Conservation (phyloP, 2,797 vertebrate genomes). For the Pseudopleuronectes americanus region DNA sequence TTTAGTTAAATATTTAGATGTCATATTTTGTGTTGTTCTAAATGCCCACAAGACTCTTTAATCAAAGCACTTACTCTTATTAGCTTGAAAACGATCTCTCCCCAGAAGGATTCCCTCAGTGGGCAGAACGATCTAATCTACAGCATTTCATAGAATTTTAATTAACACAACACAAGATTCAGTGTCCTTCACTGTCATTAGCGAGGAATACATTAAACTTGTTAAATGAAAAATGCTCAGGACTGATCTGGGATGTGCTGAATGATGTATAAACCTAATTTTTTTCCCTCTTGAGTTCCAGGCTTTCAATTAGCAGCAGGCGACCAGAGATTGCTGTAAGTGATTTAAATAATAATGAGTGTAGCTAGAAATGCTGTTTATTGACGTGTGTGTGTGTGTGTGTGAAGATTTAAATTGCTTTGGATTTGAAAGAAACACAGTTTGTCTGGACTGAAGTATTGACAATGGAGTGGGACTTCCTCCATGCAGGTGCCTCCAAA, state of each 20-base stretch:
- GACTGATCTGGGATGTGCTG: conserved; percentile 44
- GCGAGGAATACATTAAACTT: conserved; percentile 49
- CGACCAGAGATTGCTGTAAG: conserved; percentile 24
- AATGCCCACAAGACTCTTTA: conserved; percentile 49
- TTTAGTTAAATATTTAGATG: conserved; percentile 4
- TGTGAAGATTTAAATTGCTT: conserved; percentile 6
- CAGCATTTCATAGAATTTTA: conserved; percentile 58
- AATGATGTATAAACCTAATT: conserved; percentile 47
- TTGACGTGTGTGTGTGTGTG: conserved; percentile 10
- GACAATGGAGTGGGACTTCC: conserved; percentile 19
- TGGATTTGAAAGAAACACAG: conserved; percentile 30
- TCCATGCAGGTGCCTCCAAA: conserved; percentile 3
- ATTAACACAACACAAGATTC: conserved; percentile 61
- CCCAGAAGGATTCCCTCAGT: conserved; percentile 32
- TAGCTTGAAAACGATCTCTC: conserved; percentile 55
- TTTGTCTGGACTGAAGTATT: conserved; percentile 24
- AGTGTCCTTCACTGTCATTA: conserved; percentile 65
- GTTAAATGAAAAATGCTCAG: conserved; percentile 56
- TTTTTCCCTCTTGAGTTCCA: conserved; percentile 35
- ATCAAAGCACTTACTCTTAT: conserved; percentile 55
- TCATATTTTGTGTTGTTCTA: conserved; percentile 29
- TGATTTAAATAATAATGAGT: conserved; percentile 48
- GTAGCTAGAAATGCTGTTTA: conserved; percentile 25
- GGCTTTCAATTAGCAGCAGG: conserved; percentile 52
- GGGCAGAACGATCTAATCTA: conserved; percentile 47